A percentile compares a stretch with the other conserved stretches of the same genome.
phyloP scores from a whole-genome alignment of 2,888 invertebrate genomes.

The Eulithis prunata region DNA sequence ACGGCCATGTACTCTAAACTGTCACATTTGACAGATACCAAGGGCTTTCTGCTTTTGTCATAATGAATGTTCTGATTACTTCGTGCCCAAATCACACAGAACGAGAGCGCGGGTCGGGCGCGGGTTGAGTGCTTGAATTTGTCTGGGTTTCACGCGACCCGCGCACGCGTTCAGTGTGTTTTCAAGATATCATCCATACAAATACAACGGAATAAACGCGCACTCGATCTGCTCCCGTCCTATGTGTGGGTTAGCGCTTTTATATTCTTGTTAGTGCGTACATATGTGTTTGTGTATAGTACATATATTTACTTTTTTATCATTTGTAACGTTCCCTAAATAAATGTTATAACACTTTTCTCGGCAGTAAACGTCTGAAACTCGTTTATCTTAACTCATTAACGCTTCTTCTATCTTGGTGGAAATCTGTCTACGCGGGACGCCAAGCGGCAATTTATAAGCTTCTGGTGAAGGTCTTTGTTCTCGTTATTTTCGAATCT shows the following conservation, averaged over 20 bases:
- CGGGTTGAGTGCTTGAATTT: too few species aligned
- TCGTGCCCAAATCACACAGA: too few species aligned
- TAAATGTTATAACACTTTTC: slow-evolving; percentile 17
- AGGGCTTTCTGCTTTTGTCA: too few species aligned
- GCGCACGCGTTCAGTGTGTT: too few species aligned
- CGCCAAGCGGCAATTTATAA: slow-evolving; percentile 18
- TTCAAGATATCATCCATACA: too few species aligned
- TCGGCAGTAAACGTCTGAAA: slow-evolving; percentile 18
- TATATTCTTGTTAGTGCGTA: not conserved
- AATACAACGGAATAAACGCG: too few species aligned
- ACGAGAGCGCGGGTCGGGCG: too few species aligned
- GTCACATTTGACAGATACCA: not conserved
- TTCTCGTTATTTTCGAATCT: slow-evolving; percentile 3
- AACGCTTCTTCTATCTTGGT: slow-evolving; percentile 29
- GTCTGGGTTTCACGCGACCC: too few species aligned
- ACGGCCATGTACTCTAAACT: not conserved
- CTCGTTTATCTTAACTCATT: slow-evolving; percentile 33
- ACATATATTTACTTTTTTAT: slow-evolving; percentile 1
- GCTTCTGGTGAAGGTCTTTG: slow-evolving; percentile 15
- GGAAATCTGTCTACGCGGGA: slow-evolving; percentile 27
- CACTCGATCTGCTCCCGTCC: too few species aligned
- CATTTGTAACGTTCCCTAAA: not conserved
- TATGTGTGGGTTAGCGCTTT: too few species aligned
- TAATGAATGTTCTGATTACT: too few species aligned
- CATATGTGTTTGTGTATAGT: not conserved